Evolutionary conservation across 2,797 vertebrate genomes (phyloP).

Genomic region (Acipenser oxyrinchus): DNA sequence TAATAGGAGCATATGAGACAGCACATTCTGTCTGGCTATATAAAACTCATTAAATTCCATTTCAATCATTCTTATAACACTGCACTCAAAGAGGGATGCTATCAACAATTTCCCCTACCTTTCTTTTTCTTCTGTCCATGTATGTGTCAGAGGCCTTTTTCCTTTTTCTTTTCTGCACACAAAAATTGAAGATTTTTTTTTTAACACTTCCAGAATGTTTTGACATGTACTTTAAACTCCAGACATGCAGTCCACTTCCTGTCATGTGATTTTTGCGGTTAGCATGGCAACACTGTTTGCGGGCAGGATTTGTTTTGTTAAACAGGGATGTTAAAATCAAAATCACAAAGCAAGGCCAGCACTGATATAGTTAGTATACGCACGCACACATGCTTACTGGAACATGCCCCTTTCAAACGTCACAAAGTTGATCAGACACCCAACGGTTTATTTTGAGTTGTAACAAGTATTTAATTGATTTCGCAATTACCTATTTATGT

Average conservation of each 20-base stretch:
- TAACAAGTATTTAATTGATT: no score
- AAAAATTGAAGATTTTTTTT: conserved; percentile 6
- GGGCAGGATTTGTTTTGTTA: background rate
- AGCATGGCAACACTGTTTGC: background rate
- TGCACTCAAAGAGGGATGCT: background rate
- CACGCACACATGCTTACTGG: background rate
- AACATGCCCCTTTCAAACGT: background rate
- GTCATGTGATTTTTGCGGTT: background rate
- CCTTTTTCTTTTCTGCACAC: conserved; percentile 4
- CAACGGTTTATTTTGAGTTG: no score
- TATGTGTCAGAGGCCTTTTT: background rate
- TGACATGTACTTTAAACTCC: background rate
- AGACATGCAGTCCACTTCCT: background rate
- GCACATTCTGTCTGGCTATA: no score
- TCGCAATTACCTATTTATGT: no score
- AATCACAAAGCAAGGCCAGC: background rate
- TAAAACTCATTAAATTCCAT: no score
- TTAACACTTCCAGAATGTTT: background rate
- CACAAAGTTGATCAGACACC: background rate
- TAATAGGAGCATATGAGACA: no score
- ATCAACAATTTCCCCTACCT: conserved; percentile 5
- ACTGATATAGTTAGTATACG: background rate
- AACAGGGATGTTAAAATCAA: background rate
- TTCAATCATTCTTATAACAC: no score
- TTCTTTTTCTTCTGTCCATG: background rate